Evolutionary conservation across 2,113 vertebrate genomes (phyloP).

Genomic region (Pituophis catenifer): DNA sequence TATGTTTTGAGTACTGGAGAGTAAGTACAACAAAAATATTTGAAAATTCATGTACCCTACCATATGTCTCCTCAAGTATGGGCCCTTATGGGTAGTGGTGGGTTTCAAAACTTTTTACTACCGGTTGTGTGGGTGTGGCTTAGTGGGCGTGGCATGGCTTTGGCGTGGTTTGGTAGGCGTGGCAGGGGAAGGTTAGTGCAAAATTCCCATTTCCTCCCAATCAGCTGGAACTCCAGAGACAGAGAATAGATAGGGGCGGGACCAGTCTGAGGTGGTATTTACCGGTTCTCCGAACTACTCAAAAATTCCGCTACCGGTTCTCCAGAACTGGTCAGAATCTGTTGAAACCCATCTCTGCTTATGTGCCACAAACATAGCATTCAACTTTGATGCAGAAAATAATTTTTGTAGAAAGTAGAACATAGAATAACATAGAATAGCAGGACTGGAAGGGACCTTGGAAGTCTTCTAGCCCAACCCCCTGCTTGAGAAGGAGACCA

Average conservation of each 20-base stretch:
- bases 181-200: no score
- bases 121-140: no score
- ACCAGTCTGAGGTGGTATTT: no score
- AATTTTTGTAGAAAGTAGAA: neutral
- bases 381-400: neutral
- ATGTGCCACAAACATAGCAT: neutral
- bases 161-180: no score
- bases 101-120: no score
- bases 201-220: no score
- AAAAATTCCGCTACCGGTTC: no score
- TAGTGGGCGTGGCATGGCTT: no score
- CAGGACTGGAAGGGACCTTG: neutral
- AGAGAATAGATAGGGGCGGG: no score
- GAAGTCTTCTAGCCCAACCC: neutral
- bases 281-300: no score
- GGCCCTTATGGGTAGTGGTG: neutral
- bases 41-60: neutral
- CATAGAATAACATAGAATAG: neutral
- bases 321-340: no score
- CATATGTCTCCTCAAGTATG: neutral
- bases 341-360: neutral
- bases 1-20: neutral
- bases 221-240: no score
- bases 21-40: neutral
- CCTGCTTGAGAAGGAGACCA: neutral